phyloP scores from a whole-genome alignment of 2,797 vertebrate genomes.

The Potorous gilbertii region DNA sequence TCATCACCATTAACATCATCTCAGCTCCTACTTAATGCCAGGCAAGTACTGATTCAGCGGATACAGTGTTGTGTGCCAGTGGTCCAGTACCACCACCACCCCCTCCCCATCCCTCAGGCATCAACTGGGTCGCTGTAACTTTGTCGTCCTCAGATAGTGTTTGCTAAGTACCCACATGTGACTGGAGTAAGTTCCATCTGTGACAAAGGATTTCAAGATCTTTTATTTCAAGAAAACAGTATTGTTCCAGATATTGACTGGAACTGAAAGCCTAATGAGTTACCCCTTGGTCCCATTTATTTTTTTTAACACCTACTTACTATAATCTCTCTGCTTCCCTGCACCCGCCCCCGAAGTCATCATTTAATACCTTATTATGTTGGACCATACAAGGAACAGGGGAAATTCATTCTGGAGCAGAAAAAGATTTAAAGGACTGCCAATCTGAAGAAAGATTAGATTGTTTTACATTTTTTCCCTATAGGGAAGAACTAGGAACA shows the following conservation, averaged over 20 bases:
- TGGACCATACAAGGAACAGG: not conserved
- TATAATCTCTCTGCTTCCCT: not conserved
- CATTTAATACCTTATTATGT: not conserved
- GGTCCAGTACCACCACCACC: not conserved
- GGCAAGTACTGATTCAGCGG: not conserved
- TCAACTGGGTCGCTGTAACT: not conserved
- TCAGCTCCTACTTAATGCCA: not conserved
- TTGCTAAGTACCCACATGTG: not conserved
- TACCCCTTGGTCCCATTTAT: not conserved
- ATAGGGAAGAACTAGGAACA: not conserved
- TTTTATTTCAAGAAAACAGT: not conserved
- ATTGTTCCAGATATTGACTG: slow-evolving; percentile 39
- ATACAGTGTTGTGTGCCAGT: not conserved
- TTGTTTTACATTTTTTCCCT: not conserved
- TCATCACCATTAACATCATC: not conserved
- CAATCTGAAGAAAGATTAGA: not conserved
- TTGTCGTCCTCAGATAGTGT: not conserved
- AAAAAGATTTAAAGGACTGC: not conserved
- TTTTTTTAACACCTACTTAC: not conserved
- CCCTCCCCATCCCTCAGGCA: not conserved
- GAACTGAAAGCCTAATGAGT: slow-evolving; percentile 45
- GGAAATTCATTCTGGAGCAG: not conserved
- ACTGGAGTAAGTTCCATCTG: not conserved
- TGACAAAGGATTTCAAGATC: slow-evolving; percentile 31
- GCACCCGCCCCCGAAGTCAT: not conserved